phyloP scores from a whole-genome alignment of 2,888 invertebrate species.

The Hirtodrosophila cameraria region DNA sequence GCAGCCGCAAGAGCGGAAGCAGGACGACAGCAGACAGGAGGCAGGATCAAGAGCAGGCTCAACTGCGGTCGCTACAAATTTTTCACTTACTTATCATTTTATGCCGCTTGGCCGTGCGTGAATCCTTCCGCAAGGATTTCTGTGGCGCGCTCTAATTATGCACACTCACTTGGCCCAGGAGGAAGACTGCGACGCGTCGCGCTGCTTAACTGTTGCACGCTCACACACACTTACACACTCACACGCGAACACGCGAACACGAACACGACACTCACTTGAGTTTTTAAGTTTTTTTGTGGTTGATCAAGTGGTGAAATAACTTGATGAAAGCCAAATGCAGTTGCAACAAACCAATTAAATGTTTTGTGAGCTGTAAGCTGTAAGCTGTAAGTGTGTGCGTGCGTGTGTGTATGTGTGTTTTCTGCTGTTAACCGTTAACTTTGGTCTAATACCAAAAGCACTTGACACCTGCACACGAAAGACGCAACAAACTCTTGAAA shows the following conservation, averaged over 20 bases:
- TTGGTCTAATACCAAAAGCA: background rate
- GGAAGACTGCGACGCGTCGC: no score
- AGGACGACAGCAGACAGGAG: no score
- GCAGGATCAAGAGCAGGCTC: background rate
- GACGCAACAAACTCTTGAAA: background rate
- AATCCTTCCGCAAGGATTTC: conserved; percentile 70
- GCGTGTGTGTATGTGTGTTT: background rate
- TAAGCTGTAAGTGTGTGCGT: background rate
- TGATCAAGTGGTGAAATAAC: conserved; percentile 9
- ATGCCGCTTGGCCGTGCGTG: conserved; percentile 70
- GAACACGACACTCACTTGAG: background rate
- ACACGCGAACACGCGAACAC: conserved; percentile 1
- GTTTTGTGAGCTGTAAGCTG: background rate
- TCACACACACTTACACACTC: conserved; percentile 4
- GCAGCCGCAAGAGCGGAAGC: background rate
- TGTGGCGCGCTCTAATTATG: conserved; percentile 44
- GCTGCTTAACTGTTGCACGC: conserved; percentile 38
- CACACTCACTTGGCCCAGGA: conserved; percentile 29
- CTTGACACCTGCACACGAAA: conserved; percentile 9
- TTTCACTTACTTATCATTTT: conserved; percentile 78
- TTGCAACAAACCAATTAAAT: background rate
- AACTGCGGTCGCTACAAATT: conserved; percentile 7
- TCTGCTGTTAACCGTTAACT: conserved; percentile 1
- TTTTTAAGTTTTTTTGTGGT: background rate
- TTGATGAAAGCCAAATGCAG: background rate